Conservation (phyloP, 2,888 invertebrate species). For the Apodemia zela region DNA sequence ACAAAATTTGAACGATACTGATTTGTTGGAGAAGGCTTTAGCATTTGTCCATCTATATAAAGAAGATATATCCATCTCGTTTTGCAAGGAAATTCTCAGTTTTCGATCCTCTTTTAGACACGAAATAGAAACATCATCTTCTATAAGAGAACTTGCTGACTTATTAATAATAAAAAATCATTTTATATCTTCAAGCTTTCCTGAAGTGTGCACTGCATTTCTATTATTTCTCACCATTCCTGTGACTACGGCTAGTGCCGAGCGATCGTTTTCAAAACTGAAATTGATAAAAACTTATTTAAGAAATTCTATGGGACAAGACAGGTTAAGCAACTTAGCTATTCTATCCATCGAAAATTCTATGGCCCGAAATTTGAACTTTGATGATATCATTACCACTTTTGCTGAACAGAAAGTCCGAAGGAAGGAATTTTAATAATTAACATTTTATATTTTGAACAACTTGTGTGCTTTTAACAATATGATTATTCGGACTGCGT, state of each 20-base stretch:
- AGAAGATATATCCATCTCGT: conserved; percentile 27
- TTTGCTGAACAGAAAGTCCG: conserved; percentile 23
- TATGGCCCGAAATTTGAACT: conserved; percentile 24
- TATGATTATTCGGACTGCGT: no score
- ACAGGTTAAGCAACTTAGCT: conserved; percentile 24
- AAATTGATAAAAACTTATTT: conserved; percentile 26
- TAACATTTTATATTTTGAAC: conserved; percentile 14
- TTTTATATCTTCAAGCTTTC: conserved; percentile 20
- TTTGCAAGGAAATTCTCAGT: conserved; percentile 26
- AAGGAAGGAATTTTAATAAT: conserved; percentile 20
- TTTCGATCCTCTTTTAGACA: conserved; percentile 3
- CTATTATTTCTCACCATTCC: conserved; percentile 17
- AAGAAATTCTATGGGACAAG: conserved; percentile 25
- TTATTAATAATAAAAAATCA: conserved; percentile 22
- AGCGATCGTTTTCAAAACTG: conserved; percentile 23
- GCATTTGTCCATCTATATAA: conserved; percentile 28
- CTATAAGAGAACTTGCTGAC: conserved; percentile 22
- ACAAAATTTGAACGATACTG: conserved; percentile 28
- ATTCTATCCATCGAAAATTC: conserved; percentile 27
- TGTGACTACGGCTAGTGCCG: conserved; percentile 20
- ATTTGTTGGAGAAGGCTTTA: conserved; percentile 27
- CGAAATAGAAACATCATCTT: conserved; percentile 7
- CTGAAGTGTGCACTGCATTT: conserved; percentile 22
- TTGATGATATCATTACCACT: conserved; percentile 25
- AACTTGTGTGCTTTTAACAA: no score